Evolutionary conservation across 2,888 invertebrate species (phyloP).

Genomic region (Allygus modestus): DNA sequence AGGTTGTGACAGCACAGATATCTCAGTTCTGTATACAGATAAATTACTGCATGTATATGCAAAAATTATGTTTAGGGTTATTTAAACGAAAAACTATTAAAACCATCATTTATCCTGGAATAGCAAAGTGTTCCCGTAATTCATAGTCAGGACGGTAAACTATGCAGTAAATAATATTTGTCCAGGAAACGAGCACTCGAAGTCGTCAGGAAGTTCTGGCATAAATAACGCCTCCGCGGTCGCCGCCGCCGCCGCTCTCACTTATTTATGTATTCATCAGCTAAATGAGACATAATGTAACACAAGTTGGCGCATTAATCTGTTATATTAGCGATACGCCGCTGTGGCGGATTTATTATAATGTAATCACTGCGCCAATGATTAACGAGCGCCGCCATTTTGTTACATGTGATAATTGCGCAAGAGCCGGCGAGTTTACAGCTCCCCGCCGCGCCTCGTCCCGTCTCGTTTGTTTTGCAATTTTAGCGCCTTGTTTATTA

Average conservation of each 20-base stretch:
- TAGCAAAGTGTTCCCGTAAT: neutral
- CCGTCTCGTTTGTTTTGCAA: slow-evolving; percentile 19
- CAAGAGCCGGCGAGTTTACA: neutral
- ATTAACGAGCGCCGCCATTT: slow-evolving; percentile 34
- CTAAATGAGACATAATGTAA: slow-evolving; percentile 57
- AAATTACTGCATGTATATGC: no score
- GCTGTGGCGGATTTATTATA: slow-evolving; percentile 57
- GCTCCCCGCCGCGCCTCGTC: slow-evolving; percentile 9
- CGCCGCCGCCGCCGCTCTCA: neutral
- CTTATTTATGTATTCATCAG: slow-evolving; percentile 50
- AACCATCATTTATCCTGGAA: neutral
- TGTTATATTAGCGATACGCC: slow-evolving; percentile 28
- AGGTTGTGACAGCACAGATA: no score
- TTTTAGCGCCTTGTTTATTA: slow-evolving; percentile 53
- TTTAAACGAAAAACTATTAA: no score
- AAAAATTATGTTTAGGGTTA: no score
- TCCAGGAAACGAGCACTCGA: slow-evolving; percentile 27
- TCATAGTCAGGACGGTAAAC: neutral
- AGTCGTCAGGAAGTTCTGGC: neutral
- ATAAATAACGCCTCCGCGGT: neutral
- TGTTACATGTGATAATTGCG: slow-evolving; percentile 29
- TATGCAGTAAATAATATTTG: slow-evolving; percentile 21
- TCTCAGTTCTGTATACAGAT: no score
- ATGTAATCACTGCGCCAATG: slow-evolving; percentile 17
- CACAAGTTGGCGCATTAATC: slow-evolving; percentile 49